Evolutionary conservation across 2,113 vertebrate species (phyloP), one percentile per base, ranked within the genome.

Genomic region (Hoplias malabaricus): DNA sequence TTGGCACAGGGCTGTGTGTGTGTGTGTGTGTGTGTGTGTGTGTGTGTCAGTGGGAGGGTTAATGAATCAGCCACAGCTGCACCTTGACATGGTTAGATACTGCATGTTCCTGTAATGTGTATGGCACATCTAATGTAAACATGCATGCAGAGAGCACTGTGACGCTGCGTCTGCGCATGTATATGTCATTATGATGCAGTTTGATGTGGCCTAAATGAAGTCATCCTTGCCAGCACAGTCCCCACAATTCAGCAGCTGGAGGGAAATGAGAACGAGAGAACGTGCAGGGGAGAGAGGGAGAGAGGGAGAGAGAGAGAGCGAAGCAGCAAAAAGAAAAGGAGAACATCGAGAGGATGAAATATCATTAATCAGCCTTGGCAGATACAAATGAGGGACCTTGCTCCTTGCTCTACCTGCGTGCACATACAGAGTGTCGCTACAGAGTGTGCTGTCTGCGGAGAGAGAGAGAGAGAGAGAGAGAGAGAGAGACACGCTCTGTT

Each of bases 291-390:
- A 16, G 72, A 65, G 43, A 67, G n/a, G n/a, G n/a, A n/a, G n/a
- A 65, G 62, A 50, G 63, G 56, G 73, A 43, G 74, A 34, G 71
- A 78, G 61, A 75, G 54, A 69, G 27, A 53, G 69, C 50, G 43
- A 61, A 21, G 36, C 67, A 38, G 43, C 12, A 16, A 63, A 61
- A 76, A 69, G 61, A 79, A 75, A 50, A 72, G 63, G 82, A 50
- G 69, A 81, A 79, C 72, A 84, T 62, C 29, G 66, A 27, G 46
- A 74, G 83, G 76, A 86, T 77, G 82, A 85, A 78, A 80, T 83
- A 73, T 84, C 83, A 86, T 88, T 87, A 87, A 88, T 88, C 87
- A 85, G 77, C 27, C 42, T 48, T 86, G 84, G 75, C 87, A 87
- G 87, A 88, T 85, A 88, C 84, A 84, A 87, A 86, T 86, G 84